Conservation (phyloP, 2,113 vertebrate species). For the Martes martes region DNA sequence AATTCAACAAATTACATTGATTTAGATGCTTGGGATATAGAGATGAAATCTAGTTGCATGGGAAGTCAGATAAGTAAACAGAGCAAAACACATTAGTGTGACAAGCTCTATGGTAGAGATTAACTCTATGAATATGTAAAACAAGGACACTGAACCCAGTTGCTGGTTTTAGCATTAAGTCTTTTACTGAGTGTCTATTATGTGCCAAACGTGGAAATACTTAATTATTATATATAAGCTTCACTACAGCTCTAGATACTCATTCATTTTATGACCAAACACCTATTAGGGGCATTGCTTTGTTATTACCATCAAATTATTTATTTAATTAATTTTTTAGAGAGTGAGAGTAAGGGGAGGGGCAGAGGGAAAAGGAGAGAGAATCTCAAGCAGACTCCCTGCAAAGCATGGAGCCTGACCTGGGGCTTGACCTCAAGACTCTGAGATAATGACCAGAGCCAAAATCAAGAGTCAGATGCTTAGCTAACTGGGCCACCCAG, state of each 20-base stretch:
- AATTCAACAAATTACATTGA: neutral
- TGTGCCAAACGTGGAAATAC: neutral
- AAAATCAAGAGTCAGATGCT: neutral
- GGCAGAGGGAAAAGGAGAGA: neutral
- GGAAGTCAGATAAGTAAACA: neutral
- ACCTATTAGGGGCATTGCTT: neutral
- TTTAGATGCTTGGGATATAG: neutral
- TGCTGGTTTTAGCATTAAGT: slow-evolving; percentile 21
- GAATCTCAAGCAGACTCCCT: neutral
- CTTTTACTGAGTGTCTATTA: neutral
- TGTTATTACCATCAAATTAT: neutral
- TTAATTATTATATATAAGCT: neutral
- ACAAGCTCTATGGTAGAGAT: neutral
- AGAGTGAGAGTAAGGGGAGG: neutral
- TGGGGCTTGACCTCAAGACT: neutral
- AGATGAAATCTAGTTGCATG: neutral
- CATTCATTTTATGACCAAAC: slow-evolving; percentile 17
- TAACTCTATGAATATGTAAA: neutral
- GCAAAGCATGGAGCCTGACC: neutral
- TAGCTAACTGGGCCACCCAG: neutral
- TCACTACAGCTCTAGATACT: neutral
- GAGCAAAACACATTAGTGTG: neutral
- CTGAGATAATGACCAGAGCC: neutral
- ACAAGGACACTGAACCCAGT: neutral
- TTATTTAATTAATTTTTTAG: neutral